A percentile compares a stretch with the other conserved stretches of the same genome.
Evolutionary conservation across 35 echinoderm and acorn worm species (phyloP).

Genomic region (Diadema setosum): DNA sequence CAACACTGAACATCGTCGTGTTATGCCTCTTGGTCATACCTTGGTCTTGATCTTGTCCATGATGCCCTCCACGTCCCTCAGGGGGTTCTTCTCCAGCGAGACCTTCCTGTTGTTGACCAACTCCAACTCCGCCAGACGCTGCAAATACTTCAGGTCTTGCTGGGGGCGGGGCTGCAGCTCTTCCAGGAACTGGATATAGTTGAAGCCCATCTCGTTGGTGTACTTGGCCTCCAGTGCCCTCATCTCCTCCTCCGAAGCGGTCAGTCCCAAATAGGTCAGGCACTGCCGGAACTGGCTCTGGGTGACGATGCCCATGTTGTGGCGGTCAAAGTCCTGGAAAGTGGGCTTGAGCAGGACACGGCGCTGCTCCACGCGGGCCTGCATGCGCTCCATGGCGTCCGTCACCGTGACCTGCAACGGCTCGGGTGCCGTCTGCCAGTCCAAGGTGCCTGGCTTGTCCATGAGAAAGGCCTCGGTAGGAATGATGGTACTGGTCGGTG

Average conservation of each 20-base stretch:
- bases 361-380: slow-evolving; percentile 56
- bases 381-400: slow-evolving; percentile 76
- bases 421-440: slow-evolving; percentile 42
- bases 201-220: slow-evolving; percentile 83
- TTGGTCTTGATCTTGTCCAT: slow-evolving; percentile 94
- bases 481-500: slow-evolving; percentile 70
- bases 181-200: slow-evolving; percentile 83
- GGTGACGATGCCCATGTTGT: slow-evolving; percentile 92
- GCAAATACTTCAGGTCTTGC: slow-evolving; percentile 82
- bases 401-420: neutral
- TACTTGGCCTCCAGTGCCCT: slow-evolving; percentile 76
- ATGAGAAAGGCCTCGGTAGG: slow-evolving; percentile 61
- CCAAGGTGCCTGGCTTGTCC: slow-evolving; percentile 86
- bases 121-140: slow-evolving; percentile 65
- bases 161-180: slow-evolving; percentile 62
- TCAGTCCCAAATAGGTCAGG: slow-evolving; percentile 80
- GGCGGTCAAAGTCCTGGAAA: slow-evolving; percentile 94
- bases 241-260: slow-evolving; percentile 76
- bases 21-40: too few relatives aligned
- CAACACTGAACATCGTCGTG: too few relatives aligned
- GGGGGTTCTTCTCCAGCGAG: slow-evolving; percentile 77
- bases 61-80: slow-evolving; percentile 55
- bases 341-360: slow-evolving; percentile 86
- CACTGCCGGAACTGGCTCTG: slow-evolving; percentile 93
- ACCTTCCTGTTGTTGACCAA: slow-evolving; percentile 68